These are phyloP conservation scores for Melanotus villosus DNA, from an alignment of 2,888 invertebrate species.

Conservation along the genomic window DNA sequence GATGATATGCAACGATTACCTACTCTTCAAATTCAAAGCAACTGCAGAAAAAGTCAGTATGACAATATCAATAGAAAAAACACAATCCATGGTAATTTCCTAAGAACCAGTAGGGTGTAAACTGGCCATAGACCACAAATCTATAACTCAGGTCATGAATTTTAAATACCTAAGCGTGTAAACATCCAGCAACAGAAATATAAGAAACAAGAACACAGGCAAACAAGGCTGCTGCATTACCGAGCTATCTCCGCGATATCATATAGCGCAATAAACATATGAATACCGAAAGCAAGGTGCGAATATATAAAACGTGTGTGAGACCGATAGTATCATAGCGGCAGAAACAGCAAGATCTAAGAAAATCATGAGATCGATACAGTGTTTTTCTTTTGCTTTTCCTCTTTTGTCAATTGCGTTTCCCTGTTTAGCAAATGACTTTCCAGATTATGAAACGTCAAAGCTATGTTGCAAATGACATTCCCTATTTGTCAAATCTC, in stretches of 20 bases:
- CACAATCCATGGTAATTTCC: neutral
- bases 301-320: no score
- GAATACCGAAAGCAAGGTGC: neutral
- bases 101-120: neutral
- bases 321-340: no score
- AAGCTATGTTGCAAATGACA: no score
- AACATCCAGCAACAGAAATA: neutral
- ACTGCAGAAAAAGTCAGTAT: neutral
- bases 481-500: no score
- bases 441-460: no score
- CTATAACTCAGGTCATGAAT: neutral
- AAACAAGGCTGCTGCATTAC: neutral
- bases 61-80: conserved; percentile 1
- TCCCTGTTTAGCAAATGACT: no score
- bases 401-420: no score
- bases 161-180: neutral
- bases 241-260: neutral
- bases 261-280: neutral
- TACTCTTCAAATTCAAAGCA: no score
- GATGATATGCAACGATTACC: no score
- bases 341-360: no score
- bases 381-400: no score
- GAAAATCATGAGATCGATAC: no score
- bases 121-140: neutral
- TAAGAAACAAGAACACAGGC: neutral